Conservation (phyloP, 2,797 vertebrate species). For the Austrolebias charrua region DNA sequence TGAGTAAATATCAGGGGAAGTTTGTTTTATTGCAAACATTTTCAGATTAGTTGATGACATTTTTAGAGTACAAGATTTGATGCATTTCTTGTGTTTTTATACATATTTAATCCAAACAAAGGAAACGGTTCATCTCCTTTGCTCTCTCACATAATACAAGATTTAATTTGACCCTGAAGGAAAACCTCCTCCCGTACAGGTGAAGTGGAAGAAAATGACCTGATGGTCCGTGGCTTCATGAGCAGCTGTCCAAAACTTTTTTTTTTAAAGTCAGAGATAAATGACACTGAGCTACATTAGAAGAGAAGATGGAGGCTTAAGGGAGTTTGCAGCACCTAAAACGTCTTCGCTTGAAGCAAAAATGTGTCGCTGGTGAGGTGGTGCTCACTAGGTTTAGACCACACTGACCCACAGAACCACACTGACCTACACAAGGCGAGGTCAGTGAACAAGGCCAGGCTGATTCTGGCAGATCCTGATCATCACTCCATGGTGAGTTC, state of each 20-base stretch:
- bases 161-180: slow-evolving; percentile 16
- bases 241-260: slow-evolving; percentile 31
- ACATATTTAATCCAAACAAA: background rate
- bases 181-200: slow-evolving; percentile 7
- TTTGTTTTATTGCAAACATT: background rate
- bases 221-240: slow-evolving; percentile 39
- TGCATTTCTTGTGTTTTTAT: too few species aligned
- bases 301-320: slow-evolving; percentile 5
- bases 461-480: too few species aligned
- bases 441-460: too few species aligned
- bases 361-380: too few species aligned
- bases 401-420: too few species aligned
- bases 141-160: background rate
- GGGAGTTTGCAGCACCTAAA: slow-evolving; percentile 18
- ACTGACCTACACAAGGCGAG: too few species aligned
- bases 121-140: background rate
- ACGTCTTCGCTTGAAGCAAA: too few species aligned
- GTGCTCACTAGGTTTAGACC: too few species aligned
- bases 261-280: slow-evolving; percentile 15
- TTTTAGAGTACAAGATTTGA: too few species aligned
- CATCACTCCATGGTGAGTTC: too few species aligned
- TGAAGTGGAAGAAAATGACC: slow-evolving; percentile 31
- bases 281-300: slow-evolving; percentile 34
- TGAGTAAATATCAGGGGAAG: slow-evolving; percentile 5
- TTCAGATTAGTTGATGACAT: background rate